A percentile compares a stretch with the other conserved stretches of the same genome.
Evolutionary conservation across 2,113 vertebrate species (phyloP).

Genomic region (Gymnogyps californianus): DNA sequence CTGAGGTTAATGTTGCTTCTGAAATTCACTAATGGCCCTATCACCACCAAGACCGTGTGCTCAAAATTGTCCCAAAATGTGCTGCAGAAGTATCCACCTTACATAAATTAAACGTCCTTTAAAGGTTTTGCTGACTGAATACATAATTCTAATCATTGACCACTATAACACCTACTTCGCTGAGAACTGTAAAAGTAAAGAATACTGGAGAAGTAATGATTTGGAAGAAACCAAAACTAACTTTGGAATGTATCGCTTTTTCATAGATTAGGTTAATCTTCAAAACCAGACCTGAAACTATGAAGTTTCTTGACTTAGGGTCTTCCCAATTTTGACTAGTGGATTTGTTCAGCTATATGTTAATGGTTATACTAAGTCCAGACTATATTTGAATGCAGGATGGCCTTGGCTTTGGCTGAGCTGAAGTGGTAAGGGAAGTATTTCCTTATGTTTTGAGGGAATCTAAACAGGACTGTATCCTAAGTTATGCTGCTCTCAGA

Average conservation of each 20-base stretch:
- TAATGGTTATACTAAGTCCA: background rate
- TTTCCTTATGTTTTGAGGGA: background rate
- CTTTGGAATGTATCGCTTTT: background rate
- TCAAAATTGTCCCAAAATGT: background rate
- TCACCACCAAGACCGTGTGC: background rate
- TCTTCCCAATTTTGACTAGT: background rate
- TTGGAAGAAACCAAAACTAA: background rate
- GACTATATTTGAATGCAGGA: background rate
- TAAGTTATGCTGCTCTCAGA: background rate
- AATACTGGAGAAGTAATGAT: background rate
- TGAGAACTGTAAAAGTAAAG: background rate
- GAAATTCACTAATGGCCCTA: background rate
- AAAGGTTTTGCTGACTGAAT: background rate
- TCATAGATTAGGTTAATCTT: background rate
- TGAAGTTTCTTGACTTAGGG: background rate
- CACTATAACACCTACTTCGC: background rate
- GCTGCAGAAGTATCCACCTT: background rate
- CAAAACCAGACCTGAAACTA: background rate
- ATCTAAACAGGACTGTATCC: background rate
- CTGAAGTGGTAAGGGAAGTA: background rate
- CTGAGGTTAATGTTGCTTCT: background rate
- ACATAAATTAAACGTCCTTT: background rate
- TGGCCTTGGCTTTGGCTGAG: background rate
- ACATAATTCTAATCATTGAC: accelerated
- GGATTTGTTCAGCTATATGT: background rate